Evolutionary conservation across 2,888 invertebrate species (phyloP).

Genomic region (Tipula unca): DNA sequence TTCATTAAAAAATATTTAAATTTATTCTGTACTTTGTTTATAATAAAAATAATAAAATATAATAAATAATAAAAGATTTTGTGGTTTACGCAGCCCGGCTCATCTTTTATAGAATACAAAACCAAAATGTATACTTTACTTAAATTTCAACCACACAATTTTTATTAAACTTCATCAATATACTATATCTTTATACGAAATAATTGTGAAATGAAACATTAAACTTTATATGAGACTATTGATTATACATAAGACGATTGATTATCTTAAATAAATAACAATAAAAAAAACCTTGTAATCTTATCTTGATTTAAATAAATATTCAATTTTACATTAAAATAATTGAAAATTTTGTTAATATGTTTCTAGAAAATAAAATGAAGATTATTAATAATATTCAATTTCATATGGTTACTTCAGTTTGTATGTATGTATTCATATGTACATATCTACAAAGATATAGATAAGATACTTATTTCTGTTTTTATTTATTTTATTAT

Average conservation of each 20-base stretch:
- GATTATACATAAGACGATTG: not conserved
- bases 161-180: not conserved
- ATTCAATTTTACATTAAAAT: not conserved
- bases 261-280: not conserved
- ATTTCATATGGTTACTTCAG: not conserved
- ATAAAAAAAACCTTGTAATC: not conserved
- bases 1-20: not conserved
- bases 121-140: not conserved
- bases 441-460: not conserved
- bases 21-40: too few species aligned
- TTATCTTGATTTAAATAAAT: slow-evolving; percentile 8
- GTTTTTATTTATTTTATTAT: not conserved
- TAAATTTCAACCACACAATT: not conserved
- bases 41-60: too few species aligned
- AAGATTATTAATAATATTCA: not conserved
- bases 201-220: not conserved
- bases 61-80: not conserved
- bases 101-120: not conserved
- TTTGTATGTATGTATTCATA: not conserved
- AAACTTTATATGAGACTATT: not conserved
- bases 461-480: not conserved
- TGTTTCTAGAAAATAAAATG: not conserved
- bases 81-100: not conserved
- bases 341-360: not conserved
- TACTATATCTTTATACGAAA: not conserved